Evolutionary conservation across 2,888 invertebrate genomes (phyloP).

Genomic region (Epirrhoe alternata): DNA sequence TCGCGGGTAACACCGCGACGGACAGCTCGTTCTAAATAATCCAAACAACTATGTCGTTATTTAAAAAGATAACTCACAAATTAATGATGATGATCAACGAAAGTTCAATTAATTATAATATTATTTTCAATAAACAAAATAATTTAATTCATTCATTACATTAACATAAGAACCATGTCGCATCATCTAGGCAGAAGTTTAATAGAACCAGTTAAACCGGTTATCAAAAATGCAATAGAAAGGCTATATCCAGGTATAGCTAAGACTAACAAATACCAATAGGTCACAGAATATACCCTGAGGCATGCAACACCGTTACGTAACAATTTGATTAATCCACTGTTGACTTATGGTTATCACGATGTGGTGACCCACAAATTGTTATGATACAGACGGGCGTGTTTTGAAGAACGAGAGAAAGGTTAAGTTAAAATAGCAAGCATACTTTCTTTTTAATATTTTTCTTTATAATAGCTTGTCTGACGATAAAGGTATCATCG

Average conservation of each 20-base stretch:
- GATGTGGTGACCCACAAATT: conserved; percentile 31
- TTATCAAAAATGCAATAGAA: conserved; percentile 39
- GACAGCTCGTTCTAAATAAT: too few relatives aligned
- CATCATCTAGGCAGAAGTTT: neutral
- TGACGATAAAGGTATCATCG: too few relatives aligned
- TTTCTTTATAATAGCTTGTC: too few relatives aligned
- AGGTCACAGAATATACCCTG: conserved; percentile 26
- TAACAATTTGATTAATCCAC: conserved; percentile 30
- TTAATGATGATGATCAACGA: too few relatives aligned
- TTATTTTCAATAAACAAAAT: neutral
- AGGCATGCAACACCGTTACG: conserved; percentile 26
- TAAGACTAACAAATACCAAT: conserved; percentile 25
- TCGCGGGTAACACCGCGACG: too few relatives aligned
- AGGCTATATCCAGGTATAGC: conserved; percentile 22
- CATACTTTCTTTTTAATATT: too few relatives aligned
- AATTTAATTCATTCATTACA: neutral
- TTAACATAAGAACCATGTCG: neutral
- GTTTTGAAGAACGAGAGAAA: too few relatives aligned
- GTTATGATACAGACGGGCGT: conserved; percentile 12
- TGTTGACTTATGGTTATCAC: conserved; percentile 41
- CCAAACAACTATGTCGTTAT: too few relatives aligned
- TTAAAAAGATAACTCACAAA: too few relatives aligned
- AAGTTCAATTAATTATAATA: too few relatives aligned
- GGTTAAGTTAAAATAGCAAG: too few relatives aligned
- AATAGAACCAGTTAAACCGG: conserved; percentile 34